Conservation (phyloP, 2,888 invertebrate species). For the Anticlea derivata region DNA sequence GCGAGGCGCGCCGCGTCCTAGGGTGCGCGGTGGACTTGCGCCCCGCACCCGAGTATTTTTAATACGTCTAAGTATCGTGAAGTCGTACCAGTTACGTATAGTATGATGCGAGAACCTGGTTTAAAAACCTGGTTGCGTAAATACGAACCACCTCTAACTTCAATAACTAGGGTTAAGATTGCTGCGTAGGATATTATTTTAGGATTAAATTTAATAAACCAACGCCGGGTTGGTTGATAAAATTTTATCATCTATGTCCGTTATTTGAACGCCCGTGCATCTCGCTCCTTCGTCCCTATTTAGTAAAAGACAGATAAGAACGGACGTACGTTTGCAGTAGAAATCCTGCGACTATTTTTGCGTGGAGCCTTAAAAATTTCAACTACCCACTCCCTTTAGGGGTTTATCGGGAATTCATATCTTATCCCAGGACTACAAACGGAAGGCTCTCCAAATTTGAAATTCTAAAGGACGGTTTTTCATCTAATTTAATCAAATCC, state of each 20-base stretch:
- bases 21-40: too few relatives aligned
- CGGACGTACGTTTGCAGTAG: slow-evolving; percentile 47
- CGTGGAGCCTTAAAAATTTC: neutral
- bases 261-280: slow-evolving; percentile 53
- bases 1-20: too few relatives aligned
- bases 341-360: neutral
- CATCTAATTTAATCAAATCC: too few relatives aligned
- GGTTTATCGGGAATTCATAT: too few relatives aligned
- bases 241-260: slow-evolving; percentile 72
- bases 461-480: too few relatives aligned
- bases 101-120: too few relatives aligned
- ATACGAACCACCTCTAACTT: too few relatives aligned
- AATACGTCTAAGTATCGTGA: too few relatives aligned
- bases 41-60: too few relatives aligned
- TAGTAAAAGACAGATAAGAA: slow-evolving; percentile 47
- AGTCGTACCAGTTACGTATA: too few relatives aligned
- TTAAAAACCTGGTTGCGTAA: too few relatives aligned
- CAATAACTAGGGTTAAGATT: neutral
- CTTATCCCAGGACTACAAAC: neutral
- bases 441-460: neutral
- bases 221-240: slow-evolving; percentile 60
- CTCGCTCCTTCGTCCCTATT: slow-evolving; percentile 40
- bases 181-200: slow-evolving; percentile 45
- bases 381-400: neutral
- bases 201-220: too few relatives aligned